phyloP scores from a whole-genome alignment of 2,113 vertebrate genomes.

The Ursus arctos region DNA sequence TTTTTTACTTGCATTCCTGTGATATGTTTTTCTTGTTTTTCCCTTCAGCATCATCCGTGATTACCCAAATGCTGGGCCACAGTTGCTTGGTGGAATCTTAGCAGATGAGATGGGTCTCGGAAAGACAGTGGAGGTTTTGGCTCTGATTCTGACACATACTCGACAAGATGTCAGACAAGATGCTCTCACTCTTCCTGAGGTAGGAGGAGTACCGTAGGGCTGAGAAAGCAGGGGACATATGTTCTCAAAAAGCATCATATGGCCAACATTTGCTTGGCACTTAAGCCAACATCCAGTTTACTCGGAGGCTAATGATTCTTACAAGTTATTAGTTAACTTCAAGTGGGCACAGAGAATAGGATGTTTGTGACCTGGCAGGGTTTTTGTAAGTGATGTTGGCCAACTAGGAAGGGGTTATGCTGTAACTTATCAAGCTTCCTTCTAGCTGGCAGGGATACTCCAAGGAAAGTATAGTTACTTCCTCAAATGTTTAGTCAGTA shows the following conservation, averaged over 20 bases:
- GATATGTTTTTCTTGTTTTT: conserved; percentile 50
- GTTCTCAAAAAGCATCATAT: conserved; percentile 40
- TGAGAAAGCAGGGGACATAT: background rate
- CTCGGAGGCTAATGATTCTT: background rate
- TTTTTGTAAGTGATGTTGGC: background rate
- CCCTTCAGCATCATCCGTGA: conserved; percentile 93
- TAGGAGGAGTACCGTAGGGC: conserved; percentile 80
- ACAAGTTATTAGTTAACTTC: conserved; percentile 2
- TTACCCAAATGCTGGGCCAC: conserved; percentile 92
- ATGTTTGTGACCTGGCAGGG: background rate
- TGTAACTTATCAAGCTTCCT: background rate
- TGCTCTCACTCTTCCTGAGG: conserved; percentile 93
- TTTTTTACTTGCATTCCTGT: conserved; percentile 2
- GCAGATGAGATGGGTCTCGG: conserved; percentile 99
- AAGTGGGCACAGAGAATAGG: background rate
- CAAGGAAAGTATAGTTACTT: background rate
- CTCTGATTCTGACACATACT: conserved; percentile 95
- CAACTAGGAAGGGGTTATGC: background rate
- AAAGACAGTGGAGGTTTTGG: conserved; percentile 98
- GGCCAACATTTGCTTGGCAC: conserved; percentile 37
- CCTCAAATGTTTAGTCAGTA: background rate
- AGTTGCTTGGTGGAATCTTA: conserved; percentile 97
- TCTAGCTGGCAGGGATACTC: conserved; percentile 3
- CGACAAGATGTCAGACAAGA: conserved; percentile 92
- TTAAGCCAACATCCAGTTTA: background rate